Percentiles rank a stretch among this genome's conserved stretches.
phyloP scores from a whole-genome alignment of 1,140 invertebrate species.

The Lordiphosa collinella region DNA sequence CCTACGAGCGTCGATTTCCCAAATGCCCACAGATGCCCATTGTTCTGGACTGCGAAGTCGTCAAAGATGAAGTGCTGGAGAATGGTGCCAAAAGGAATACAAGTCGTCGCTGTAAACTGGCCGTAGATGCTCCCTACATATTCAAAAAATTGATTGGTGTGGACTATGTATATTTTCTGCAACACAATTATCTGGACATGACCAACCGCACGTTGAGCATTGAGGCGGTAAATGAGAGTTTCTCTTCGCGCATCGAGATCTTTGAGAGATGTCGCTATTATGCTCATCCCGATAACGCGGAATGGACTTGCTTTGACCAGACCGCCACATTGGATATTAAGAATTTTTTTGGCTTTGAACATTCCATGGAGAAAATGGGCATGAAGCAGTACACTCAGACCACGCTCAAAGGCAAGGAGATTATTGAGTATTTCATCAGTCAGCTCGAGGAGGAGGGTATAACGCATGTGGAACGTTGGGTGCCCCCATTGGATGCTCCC shows the following conservation, averaged over 20 bases:
- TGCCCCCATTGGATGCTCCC: constrained; percentile 67
- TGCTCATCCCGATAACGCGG: constrained; percentile 96
- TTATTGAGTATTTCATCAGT: constrained; percentile 95
- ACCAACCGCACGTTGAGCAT: constrained; percentile 90
- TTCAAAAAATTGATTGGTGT: constrained; percentile 98
- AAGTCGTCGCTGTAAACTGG: constrained; percentile 94
- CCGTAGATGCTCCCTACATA: constrained; percentile 96
- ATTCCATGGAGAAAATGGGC: constrained; percentile 96
- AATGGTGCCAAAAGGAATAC: constrained; percentile 91
- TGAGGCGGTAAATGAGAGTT: constrained; percentile 96
- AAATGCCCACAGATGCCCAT: constrained; percentile 97
- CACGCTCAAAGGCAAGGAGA: constrained; percentile 89
- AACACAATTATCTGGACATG: constrained; percentile 93
- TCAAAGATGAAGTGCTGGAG: constrained; percentile 87
- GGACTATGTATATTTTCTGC: constrained; percentile 95
- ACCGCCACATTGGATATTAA: constrained; percentile 95
- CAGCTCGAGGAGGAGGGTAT: constrained; percentile 91
- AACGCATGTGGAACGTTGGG: constrained; percentile 84
- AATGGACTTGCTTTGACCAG: constrained; percentile 99
- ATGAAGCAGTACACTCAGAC: constrained; percentile 95
- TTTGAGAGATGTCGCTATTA: constrained; percentile 97
- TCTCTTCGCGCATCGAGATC: constrained; percentile 90
- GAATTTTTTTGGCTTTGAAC: constrained; percentile 98
- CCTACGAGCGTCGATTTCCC: constrained; percentile 96
- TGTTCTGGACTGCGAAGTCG: constrained; percentile 93